phyloP scores from a whole-genome alignment of 2,797 vertebrate genomes.

The Emydoidea blandingii region DNA sequence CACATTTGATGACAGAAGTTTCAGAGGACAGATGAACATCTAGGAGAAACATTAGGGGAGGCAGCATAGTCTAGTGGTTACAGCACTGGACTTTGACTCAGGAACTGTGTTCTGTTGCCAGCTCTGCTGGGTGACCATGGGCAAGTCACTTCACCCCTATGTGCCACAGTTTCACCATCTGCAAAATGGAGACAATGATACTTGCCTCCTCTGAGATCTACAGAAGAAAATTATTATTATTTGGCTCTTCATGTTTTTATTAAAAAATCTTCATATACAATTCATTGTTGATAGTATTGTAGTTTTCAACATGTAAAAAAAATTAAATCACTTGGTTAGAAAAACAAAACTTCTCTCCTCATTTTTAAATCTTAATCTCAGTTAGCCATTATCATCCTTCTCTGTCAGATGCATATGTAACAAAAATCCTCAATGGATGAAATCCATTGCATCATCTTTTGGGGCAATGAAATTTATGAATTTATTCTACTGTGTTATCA shows the following conservation, averaged over 20 bases:
- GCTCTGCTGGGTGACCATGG: not conserved
- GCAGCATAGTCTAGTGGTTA: not conserved
- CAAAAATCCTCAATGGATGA: conserved; percentile 26
- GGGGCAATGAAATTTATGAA: conserved; percentile 25
- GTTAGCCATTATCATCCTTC: not conserved
- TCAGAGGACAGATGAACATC: rapidly evolving
- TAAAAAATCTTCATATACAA: not conserved
- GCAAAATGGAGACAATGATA: not conserved
- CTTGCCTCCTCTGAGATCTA: rapidly evolving
- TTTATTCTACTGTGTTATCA: not conserved
- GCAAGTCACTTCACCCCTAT: not conserved
- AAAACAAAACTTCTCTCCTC: not conserved
- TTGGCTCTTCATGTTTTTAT: not conserved
- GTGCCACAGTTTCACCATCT: not conserved
- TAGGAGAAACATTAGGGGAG: not conserved
- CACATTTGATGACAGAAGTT: not conserved
- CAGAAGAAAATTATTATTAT: not conserved
- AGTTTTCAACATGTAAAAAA: not conserved
- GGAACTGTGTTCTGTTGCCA: not conserved
- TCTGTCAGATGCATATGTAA: conserved; percentile 37
- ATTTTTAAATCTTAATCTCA: not conserved
- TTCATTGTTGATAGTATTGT: not conserved
- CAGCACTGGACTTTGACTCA: not conserved
- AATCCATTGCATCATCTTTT: conserved; percentile 32
- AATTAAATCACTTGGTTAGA: not conserved